These are phyloP conservation scores for Macrotis lagotis DNA, from an alignment of 2,113 vertebrate species.

Conservation along the genomic window DNA sequence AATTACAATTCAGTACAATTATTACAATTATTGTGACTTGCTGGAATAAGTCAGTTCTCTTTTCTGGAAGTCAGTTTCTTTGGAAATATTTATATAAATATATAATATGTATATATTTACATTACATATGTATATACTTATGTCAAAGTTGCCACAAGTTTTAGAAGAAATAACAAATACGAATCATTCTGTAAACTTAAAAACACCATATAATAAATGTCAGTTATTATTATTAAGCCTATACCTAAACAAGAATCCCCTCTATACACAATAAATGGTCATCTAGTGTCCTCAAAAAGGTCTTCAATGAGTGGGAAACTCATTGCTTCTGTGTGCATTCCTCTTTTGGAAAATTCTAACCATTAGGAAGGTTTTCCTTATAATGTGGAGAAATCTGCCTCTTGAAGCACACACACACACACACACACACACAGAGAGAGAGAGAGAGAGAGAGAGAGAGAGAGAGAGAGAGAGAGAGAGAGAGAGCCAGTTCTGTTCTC, in stretches of 20 bases:
- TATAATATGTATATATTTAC: too few relatives aligned
- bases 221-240: background rate
- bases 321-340: background rate
- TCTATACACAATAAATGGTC: background rate
- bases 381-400: background rate
- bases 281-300: background rate
- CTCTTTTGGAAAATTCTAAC: background rate
- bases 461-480: too few relatives aligned
- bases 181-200: background rate
- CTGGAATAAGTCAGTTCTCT: background rate
- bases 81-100: background rate
- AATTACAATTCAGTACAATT: too few relatives aligned
- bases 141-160: background rate
- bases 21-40: background rate
- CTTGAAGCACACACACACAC: too few relatives aligned
- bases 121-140: too few relatives aligned
- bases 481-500: too few relatives aligned
- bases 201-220: background rate
- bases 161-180: background rate
- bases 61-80: background rate
- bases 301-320: background rate
- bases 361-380: background rate
- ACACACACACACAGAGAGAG: too few relatives aligned
- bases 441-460: too few relatives aligned
- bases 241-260: background rate